These are phyloP conservation scores for Mimas tiliae DNA, from an alignment of 2,888 invertebrate species.

Conservation along the genomic window DNA sequence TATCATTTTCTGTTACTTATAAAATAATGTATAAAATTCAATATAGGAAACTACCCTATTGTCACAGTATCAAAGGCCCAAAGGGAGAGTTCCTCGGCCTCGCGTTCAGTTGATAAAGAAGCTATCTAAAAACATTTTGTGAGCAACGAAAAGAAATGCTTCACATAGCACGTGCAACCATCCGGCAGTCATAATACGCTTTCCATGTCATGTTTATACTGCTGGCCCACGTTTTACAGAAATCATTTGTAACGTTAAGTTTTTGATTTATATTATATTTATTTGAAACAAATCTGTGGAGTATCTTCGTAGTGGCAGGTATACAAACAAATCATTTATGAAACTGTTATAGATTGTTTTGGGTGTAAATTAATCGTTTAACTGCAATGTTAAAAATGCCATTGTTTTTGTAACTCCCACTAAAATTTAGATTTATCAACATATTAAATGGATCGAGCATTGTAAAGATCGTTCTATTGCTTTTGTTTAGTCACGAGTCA, in stretches of 20 bases:
- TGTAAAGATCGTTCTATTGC: no score
- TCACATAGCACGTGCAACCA: neutral
- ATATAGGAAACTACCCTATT: no score
- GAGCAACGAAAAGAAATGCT: neutral
- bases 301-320: slow-evolving; percentile 18
- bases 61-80: no score
- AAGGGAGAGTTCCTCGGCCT: no score
- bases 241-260: neutral
- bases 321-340: slow-evolving; percentile 18
- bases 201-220: neutral
- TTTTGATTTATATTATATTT: slow-evolving; percentile 22
- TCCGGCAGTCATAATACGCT: neutral
- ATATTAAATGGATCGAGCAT: no score
- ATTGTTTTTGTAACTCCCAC: neutral
- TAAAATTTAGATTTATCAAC: neutral
- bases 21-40: no score
- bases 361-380: neutral
- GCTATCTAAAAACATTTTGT: no score
- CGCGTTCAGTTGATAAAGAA: neutral
- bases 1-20: no score
- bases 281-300: slow-evolving; percentile 21
- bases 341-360: slow-evolving; percentile 13
- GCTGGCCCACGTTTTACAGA: neutral
- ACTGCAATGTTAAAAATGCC: neutral
- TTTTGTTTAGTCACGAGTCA: no score